Evolutionary conservation across 2,888 invertebrate species (phyloP).

Genomic region (Chromoteleia sp.): DNA sequence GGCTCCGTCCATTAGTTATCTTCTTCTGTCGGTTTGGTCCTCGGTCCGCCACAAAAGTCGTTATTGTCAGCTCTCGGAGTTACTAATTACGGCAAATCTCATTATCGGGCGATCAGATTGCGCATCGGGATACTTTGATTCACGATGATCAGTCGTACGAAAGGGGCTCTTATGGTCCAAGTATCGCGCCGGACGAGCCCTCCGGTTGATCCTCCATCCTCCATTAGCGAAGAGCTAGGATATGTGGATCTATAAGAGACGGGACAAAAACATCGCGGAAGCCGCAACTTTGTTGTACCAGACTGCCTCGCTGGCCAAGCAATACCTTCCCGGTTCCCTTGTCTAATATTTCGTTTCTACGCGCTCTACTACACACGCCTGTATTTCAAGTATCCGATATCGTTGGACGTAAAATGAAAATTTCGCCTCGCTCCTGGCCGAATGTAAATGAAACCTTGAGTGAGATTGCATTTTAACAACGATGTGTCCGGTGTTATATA

Average conservation of each 20-base stretch:
- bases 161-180: conserved; percentile 65
- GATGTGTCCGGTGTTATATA: conserved; percentile 68
- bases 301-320: conserved; percentile 78
- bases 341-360: conserved; percentile 82
- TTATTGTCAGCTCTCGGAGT: conserved; percentile 64
- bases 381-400: conserved; percentile 74
- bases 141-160: conserved; percentile 66
- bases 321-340: conserved; percentile 80
- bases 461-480: conserved; percentile 72
- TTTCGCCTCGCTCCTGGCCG: conserved; percentile 67
- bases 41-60: conserved; percentile 54
- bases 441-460: conserved; percentile 72
- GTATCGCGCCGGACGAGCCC: conserved; percentile 66
- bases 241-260: conserved; percentile 88
- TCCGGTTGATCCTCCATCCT: conserved; percentile 75
- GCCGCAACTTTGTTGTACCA: conserved; percentile 85
- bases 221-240: conserved; percentile 87
- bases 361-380: conserved; percentile 76
- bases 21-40: conserved; percentile 54
- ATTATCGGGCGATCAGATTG: conserved; percentile 72
- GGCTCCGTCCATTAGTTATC: conserved; percentile 64
- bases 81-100: conserved; percentile 72
- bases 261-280: conserved; percentile 87
- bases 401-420: conserved; percentile 71
- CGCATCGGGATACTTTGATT: conserved; percentile 69